These are phyloP conservation scores for Abrostola triplasia DNA, from an alignment of 2,888 invertebrate species.

Conservation along the genomic window DNA sequence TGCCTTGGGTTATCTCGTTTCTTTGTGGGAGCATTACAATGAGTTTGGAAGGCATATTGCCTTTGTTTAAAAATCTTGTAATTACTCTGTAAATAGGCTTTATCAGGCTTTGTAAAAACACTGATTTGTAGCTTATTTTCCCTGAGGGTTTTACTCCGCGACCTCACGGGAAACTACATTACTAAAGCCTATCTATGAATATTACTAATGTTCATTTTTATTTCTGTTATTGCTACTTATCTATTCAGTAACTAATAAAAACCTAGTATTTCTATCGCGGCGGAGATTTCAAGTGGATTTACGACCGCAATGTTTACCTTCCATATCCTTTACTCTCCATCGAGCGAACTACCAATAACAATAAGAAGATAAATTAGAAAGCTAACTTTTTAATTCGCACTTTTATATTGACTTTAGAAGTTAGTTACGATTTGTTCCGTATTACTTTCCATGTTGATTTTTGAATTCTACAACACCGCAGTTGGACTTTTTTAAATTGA, in stretches of 20 bases:
- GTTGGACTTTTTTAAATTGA: too few species aligned
- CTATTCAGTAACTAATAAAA: slow-evolving; percentile 27
- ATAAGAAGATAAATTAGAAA: slow-evolving; percentile 34
- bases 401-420: neutral
- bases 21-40: slow-evolving; percentile 29
- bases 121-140: slow-evolving; percentile 28
- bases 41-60: slow-evolving; percentile 27
- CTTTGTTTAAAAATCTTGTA: slow-evolving; percentile 26
- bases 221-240: slow-evolving; percentile 27
- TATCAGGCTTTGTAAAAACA: slow-evolving; percentile 14
- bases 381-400: slow-evolving; percentile 33
- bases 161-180: slow-evolving; percentile 1
- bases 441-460: too few species aligned
- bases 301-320: slow-evolving; percentile 49
- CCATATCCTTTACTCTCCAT: slow-evolving; percentile 46
- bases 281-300: slow-evolving; percentile 42
- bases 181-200: too few species aligned
- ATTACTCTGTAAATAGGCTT: slow-evolving; percentile 26
- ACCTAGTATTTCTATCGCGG: slow-evolving; percentile 31
- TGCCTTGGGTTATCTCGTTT: slow-evolving; percentile 34
- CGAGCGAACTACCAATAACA: slow-evolving; percentile 44
- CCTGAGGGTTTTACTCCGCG: slow-evolving; percentile 14
- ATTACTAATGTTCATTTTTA: too few species aligned
- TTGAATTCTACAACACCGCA: too few species aligned
- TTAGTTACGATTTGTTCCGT: too few species aligned